Percentiles rank a stretch among this genome's conserved stretches.
These are phyloP conservation scores for Bubo scandiacus DNA, from an alignment of 2,113 vertebrate species.

Conservation along the genomic window DNA sequence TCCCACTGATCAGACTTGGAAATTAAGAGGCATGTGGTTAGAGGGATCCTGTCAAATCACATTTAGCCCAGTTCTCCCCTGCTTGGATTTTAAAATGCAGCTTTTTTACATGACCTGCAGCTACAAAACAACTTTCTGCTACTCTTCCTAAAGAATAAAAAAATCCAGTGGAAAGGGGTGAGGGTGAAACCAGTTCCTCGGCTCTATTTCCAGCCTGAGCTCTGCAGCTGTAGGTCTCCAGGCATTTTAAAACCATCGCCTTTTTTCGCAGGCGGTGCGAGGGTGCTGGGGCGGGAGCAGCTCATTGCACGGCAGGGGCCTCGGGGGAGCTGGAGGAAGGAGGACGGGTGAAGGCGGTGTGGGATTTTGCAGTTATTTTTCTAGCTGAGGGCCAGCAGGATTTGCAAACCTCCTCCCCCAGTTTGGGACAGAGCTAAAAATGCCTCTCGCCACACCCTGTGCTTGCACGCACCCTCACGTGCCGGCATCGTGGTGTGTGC, in stretches of 20 bases:
- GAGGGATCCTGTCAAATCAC: conserved; percentile 47
- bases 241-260: background rate
- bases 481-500: background rate
- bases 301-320: fast-evolving
- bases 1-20: conserved; percentile 51
- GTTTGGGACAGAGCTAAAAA: background rate
- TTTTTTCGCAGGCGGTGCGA: background rate
- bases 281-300: background rate
- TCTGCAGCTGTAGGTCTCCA: background rate
- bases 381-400: background rate
- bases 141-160: background rate
- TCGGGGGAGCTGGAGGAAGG: background rate
- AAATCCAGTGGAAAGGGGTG: background rate
- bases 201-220: conserved; percentile 6
- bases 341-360: background rate
- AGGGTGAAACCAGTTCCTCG: background rate
- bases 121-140: conserved; percentile 50
- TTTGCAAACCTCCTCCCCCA: conserved; percentile 21
- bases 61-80: conserved; percentile 17
- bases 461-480: background rate
- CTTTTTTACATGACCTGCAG: conserved; percentile 40
- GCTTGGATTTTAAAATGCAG: background rate
- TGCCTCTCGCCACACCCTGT: background rate
- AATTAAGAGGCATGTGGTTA: conserved; percentile 42
- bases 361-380: background rate